These are phyloP conservation scores for Alcedo atthis DNA, from an alignment of 2,797 vertebrate genomes.

Conservation along the genomic window DNA sequence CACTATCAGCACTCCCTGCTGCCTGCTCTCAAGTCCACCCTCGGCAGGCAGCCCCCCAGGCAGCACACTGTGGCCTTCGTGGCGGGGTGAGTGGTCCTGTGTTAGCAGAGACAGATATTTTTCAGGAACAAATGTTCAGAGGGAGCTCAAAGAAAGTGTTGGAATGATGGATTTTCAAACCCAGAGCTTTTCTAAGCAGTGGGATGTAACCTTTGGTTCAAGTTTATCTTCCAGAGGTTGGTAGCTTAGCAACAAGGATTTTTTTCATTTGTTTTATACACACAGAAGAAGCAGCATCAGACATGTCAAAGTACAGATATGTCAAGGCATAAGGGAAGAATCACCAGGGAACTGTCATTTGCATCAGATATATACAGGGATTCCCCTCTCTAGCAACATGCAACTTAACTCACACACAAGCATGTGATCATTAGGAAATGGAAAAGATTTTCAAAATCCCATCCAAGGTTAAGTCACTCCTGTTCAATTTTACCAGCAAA, in stretches of 20 bases:
- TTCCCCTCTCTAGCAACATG: neutral
- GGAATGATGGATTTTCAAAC: neutral
- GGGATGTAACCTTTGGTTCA: neutral
- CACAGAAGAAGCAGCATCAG: neutral
- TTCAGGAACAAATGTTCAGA: neutral
- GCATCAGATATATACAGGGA: neutral
- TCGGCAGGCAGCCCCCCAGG: neutral
- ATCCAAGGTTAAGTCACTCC: neutral
- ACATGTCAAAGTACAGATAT: neutral
- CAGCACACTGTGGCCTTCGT: neutral
- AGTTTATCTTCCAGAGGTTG: neutral
- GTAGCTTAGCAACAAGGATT: neutral
- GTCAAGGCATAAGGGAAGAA: neutral
- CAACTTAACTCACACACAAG: neutral
- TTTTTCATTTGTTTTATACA: neutral
- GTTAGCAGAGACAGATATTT: neutral
- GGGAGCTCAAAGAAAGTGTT: neutral
- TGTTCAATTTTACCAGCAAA: neutral
- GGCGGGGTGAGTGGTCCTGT: neutral
- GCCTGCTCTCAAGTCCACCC: neutral
- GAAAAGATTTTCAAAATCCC: neutral
- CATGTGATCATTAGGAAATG: neutral
- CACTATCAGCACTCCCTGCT: neutral
- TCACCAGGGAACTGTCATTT: neutral
- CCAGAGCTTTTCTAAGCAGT: neutral